A percentile compares a stretch with the other conserved stretches of the same genome.
Conservation (phyloP, 2,888 invertebrate species). For the Synergus gifuensis region DNA sequence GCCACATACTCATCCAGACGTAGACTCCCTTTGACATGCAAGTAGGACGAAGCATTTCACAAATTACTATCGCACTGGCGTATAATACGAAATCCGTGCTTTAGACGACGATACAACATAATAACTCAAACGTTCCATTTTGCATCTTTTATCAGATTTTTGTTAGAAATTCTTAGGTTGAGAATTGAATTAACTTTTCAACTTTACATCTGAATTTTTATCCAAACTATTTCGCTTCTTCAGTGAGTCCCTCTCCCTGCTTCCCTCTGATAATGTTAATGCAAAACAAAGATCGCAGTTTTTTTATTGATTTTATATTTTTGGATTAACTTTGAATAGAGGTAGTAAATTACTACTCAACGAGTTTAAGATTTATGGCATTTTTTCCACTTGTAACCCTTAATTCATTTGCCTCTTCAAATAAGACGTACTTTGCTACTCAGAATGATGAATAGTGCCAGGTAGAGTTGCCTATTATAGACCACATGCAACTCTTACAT, state of each 20-base stretch:
- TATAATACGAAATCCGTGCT: background rate
- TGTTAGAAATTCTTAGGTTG: background rate
- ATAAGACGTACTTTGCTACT: background rate
- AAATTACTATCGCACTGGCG: slow-evolving; percentile 2
- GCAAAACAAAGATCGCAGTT: background rate
- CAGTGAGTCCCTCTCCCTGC: no score
- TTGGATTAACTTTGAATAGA: background rate
- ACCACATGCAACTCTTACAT: slow-evolving; percentile 27
- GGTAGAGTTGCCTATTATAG: background rate
- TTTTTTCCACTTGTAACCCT: background rate
- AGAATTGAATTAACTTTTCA: background rate
- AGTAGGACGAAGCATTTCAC: slow-evolving; percentile 3
- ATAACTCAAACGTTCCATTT: background rate
- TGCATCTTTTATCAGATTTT: background rate
- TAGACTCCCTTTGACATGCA: slow-evolving; percentile 1
- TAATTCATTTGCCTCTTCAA: background rate
- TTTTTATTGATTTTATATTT: background rate
- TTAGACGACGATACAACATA: background rate
- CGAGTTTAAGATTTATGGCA: background rate
- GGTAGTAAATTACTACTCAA: background rate
- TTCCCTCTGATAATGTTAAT: background rate
- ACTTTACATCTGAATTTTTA: background rate
- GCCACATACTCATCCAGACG: slow-evolving; percentile 19
- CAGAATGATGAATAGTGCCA: slow-evolving; percentile 18
- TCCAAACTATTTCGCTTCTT: no score